phyloP scores from a whole-genome alignment of 2,113 vertebrate species.

The Anthoscopus minutus region DNA sequence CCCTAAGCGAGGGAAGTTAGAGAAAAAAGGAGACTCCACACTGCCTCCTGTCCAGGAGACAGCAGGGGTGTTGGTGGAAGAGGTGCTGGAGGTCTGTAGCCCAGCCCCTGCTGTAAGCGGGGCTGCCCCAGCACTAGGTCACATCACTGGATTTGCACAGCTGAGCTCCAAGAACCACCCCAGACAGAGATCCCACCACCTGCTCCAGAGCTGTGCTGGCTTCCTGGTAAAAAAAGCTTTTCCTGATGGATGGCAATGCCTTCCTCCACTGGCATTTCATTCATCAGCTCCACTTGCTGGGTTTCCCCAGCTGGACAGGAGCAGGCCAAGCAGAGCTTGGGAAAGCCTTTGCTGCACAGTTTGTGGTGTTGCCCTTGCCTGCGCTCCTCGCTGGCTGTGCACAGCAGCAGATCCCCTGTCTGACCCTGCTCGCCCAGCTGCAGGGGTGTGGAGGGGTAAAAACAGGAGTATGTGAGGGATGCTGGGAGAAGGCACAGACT shows the following conservation, averaged over 20 bases:
- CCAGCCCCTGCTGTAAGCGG: not conserved
- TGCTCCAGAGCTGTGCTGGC: not conserved
- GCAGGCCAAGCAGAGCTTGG: not conserved
- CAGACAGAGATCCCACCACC: not conserved
- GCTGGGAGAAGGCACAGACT: not conserved
- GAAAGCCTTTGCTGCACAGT: not conserved
- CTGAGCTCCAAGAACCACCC: not conserved
- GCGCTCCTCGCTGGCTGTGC: rapidly evolving
- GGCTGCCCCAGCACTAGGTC: not conserved
- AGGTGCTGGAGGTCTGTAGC: not conserved
- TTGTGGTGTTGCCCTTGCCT: rapidly evolving
- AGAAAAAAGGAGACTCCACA: not conserved
- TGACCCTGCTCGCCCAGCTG: rapidly evolving
- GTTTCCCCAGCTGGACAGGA: not conserved
- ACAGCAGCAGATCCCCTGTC: not conserved
- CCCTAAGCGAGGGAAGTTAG: not conserved
- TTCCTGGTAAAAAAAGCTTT: not conserved
- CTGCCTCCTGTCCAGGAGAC: not conserved
- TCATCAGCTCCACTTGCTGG: not conserved
- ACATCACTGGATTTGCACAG: not conserved
- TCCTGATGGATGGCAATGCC: not conserved
- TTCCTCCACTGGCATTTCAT: not conserved
- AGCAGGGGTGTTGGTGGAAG: not conserved
- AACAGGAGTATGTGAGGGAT: not conserved
- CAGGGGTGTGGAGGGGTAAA: not conserved